Percentiles rank a stretch among this genome's conserved stretches.
Evolutionary conservation across 2,888 invertebrate species (phyloP).

Genomic region (Sepioteuthis lessoniana): DNA sequence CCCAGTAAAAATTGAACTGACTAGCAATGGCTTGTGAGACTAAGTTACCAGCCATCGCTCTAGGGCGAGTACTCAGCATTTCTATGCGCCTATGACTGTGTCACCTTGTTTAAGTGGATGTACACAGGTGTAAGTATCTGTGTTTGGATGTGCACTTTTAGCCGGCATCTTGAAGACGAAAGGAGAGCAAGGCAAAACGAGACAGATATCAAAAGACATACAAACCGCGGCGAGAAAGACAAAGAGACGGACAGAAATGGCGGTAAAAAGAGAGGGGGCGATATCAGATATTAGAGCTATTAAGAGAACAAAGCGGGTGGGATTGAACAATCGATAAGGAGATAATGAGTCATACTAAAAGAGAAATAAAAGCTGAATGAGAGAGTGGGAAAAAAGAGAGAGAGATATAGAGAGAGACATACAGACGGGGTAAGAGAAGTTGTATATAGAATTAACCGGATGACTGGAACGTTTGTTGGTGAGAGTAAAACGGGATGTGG

Average conservation of each 20-base stretch:
- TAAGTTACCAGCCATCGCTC: too few relatives aligned
- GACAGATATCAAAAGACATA: not conserved
- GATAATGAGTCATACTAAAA: not conserved
- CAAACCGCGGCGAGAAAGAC: not conserved
- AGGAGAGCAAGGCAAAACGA: not conserved
- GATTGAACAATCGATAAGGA: not conserved
- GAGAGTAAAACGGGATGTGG: not conserved
- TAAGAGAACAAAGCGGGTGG: not conserved
- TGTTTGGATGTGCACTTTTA: not conserved
- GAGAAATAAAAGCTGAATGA: not conserved
- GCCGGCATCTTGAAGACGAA: not conserved
- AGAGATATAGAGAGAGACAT: too few relatives aligned
- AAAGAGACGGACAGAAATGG: not conserved
- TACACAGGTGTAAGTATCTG: not conserved
- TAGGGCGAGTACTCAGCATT: too few relatives aligned
- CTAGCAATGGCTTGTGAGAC: too few relatives aligned
- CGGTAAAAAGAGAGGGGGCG: not conserved
- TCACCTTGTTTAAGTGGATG: not conserved
- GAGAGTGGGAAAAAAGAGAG: not conserved
- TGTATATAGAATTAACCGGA: slow-evolving; percentile 33
- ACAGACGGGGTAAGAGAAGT: not conserved
- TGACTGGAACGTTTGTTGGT: not conserved
- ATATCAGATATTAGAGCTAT: not conserved
- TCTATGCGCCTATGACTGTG: not conserved
- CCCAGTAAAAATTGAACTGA: too few relatives aligned